Evolutionary conservation across 2,113 vertebrate species (phyloP).

Genomic region (Ctenomys sociabilis): DNA sequence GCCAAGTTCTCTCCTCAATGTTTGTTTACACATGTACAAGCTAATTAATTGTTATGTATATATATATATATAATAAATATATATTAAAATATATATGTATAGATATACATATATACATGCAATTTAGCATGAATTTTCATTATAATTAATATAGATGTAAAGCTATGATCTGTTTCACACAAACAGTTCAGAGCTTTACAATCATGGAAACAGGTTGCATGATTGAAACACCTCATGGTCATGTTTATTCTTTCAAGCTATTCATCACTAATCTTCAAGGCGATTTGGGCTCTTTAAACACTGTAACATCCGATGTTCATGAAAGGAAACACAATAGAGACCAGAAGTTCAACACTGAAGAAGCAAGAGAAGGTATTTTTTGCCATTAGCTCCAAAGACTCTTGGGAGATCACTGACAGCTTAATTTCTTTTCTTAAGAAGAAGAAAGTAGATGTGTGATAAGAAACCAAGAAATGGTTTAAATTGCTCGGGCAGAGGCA

Average conservation of each 20-base stretch:
- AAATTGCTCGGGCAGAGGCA: not conserved
- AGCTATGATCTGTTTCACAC: not conserved
- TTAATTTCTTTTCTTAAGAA: not conserved
- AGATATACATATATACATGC: not conserved
- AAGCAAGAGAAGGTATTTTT: not conserved
- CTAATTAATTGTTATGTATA: no score
- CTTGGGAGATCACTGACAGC: not conserved
- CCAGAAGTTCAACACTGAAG: not conserved
- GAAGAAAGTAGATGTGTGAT: not conserved
- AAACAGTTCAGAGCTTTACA: slow-evolving; percentile 18
- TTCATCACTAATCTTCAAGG: not conserved
- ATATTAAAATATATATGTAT: not conserved
- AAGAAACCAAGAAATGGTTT: not conserved
- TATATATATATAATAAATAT: not conserved
- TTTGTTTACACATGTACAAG: no score
- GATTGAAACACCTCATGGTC: not conserved
- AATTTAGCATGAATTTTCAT: not conserved
- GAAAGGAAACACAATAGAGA: not conserved
- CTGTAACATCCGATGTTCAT: not conserved
- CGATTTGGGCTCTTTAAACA: not conserved
- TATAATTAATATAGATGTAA: slow-evolving; percentile 18
- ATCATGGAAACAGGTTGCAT: not conserved
- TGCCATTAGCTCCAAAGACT: not conserved
- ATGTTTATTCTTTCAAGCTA: not conserved
- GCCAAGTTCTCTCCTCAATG: no score